Conservation (phyloP, 2,113 vertebrate genomes). For the Hippocampus barbouri region DNA sequence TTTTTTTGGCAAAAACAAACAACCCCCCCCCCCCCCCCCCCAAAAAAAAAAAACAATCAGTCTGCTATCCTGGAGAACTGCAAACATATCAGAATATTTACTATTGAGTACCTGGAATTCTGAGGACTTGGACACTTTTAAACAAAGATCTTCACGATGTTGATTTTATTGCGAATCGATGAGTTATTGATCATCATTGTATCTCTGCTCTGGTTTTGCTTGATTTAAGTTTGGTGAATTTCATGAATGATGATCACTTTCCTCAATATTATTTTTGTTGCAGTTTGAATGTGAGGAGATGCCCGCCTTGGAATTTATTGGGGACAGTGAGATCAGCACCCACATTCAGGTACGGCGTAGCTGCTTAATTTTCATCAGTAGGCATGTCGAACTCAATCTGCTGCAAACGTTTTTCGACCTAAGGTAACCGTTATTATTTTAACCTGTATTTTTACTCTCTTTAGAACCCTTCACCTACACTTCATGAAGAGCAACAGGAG, state of each 20-base stretch:
- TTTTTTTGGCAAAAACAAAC: too few relatives aligned
- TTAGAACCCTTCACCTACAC: neutral
- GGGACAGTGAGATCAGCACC: conserved; percentile 11
- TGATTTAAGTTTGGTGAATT: too few relatives aligned
- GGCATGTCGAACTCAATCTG: neutral
- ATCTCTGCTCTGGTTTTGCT: too few relatives aligned
- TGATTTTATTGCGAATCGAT: too few relatives aligned
- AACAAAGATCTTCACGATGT: too few relatives aligned
- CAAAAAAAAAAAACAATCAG: too few relatives aligned
- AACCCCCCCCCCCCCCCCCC: too few relatives aligned
- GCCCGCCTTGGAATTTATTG: conserved; percentile 63
- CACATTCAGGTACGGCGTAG: conserved; percentile 26
- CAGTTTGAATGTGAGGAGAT: conserved; percentile 29
- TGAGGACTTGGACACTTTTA: too few relatives aligned
- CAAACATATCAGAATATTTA: too few relatives aligned
- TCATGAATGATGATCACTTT: neutral
- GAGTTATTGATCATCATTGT: too few relatives aligned
- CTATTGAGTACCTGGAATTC: too few relatives aligned
- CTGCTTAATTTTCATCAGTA: neutral
- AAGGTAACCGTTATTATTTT: neutral
- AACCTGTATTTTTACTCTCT: neutral
- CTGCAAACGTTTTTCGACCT: neutral
- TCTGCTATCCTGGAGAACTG: too few relatives aligned
- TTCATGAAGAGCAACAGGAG: neutral
- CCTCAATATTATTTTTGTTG: neutral